Conservation (phyloP, 1,140 invertebrate genomes). For the Drosophila lowei region DNA sequence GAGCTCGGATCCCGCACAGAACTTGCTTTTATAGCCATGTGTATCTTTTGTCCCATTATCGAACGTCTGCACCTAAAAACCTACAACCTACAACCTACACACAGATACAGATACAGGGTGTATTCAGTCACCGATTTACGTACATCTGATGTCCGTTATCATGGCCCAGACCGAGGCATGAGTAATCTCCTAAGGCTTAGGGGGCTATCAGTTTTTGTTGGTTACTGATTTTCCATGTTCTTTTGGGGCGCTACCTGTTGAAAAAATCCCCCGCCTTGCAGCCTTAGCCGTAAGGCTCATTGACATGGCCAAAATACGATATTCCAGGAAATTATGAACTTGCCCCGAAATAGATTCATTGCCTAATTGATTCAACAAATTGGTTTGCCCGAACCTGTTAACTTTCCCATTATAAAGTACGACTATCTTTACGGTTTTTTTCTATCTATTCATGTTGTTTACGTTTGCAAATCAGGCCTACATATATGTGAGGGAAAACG, state of each 20-base stretch:
- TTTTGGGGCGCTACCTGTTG: background rate
- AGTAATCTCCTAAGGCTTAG: conserved; percentile 29
- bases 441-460: too few relatives aligned
- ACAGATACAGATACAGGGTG: background rate
- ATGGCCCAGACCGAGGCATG: conserved; percentile 6
- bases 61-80: conserved; percentile 6
- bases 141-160: conserved; percentile 44
- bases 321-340: conserved; percentile 25
- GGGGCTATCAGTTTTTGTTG: background rate
- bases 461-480: too few relatives aligned
- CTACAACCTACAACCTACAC: too few relatives aligned
- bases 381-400: too few relatives aligned
- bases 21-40: conserved; percentile 38
- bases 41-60: conserved; percentile 36
- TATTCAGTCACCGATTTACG: conserved; percentile 37
- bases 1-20: conserved; percentile 24
- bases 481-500: too few relatives aligned
- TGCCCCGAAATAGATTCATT: conserved; percentile 20
- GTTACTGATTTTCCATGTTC: background rate
- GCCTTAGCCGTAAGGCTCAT: background rate
- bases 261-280: conserved; percentile 29
- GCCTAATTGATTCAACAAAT: conserved; percentile 5
- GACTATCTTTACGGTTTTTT: too few relatives aligned
- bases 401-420: too few relatives aligned
- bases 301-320: background rate